Base-by-base conservation (phyloP, 2,797 vertebrate genomes). In the Nyctalus aviator region DNA sequence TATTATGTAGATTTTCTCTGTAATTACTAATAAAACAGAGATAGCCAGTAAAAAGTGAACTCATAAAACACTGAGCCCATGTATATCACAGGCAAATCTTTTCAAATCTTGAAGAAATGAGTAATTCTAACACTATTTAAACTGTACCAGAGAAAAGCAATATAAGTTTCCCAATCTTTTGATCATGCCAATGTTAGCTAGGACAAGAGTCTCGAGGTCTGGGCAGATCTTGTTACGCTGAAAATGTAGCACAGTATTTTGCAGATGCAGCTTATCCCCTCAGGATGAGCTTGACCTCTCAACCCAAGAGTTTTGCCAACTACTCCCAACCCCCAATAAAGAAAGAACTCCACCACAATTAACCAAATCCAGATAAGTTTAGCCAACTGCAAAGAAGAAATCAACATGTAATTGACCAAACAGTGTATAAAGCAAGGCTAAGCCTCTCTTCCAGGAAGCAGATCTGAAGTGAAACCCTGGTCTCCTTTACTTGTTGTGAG, bases 61-160 rank as follows among this genome's bases (percentile, higher is more conserved):
- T 82, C 18, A 69, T 23, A 86, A 90, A 93, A 86, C 50, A 44
- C 14, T 69, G 41, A 50, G 57, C 20, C 59, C 37, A 73, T 17
- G 37, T 32, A 27, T 14, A 72, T 68, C 37, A 79, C 23, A 13
- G 50, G 75, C 11, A 23, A 89, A 84, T 59, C 55, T 48, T 79
- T 79, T 73, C 55, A 66, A 44, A 71, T 72, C 18, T 78, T 64
- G 71, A 55, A 32, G 55, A 88, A 92, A 92, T 64, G 8, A 88
- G 21, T 75, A 86, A 81, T 90, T 78, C 71, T 27, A 93, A 82
- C 18, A 81, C 7, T n/a, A 91, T 13, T 62, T 88, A 95, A 84
- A 84, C 55, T 9, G 23, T 37, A 77, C 35, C 30, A 82, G 48
- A 90, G 11, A 81, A 62, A 7, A 87, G 44, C 62, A 87, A 87